Conservation (phyloP, 2,797 vertebrate species). For the Heterohyrax brucei region DNA sequence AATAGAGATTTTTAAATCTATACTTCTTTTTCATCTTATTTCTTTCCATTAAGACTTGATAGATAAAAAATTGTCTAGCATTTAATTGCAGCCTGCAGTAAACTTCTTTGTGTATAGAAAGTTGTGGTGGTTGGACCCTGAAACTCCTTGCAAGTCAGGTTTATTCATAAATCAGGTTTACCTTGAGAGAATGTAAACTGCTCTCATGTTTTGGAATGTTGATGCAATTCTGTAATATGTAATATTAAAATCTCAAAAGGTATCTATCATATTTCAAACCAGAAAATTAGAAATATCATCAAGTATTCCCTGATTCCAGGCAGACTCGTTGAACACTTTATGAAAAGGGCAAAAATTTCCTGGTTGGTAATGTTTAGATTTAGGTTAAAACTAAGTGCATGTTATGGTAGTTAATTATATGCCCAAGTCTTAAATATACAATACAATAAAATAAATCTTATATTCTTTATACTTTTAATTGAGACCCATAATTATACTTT, state of each 20-base stretch:
- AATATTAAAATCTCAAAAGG: slow-evolving; percentile 65
- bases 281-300: slow-evolving; percentile 59
- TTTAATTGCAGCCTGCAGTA: not conserved
- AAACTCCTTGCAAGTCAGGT: slow-evolving; percentile 51
- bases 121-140: slow-evolving; percentile 32
- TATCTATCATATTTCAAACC: slow-evolving; percentile 21
- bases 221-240: slow-evolving; percentile 25
- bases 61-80: slow-evolving; percentile 60
- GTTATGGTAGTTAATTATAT: slow-evolving; percentile 39
- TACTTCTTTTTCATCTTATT: slow-evolving; percentile 72
- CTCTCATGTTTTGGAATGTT: slow-evolving; percentile 70
- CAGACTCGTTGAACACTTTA: slow-evolving; percentile 15
- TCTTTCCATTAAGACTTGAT: slow-evolving; percentile 73
- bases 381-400: slow-evolving; percentile 61
- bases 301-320: not conserved
- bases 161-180: slow-evolving; percentile 49
- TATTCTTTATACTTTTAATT: slow-evolving; percentile 67
- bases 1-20: slow-evolving; percentile 74
- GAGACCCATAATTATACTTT: slow-evolving; percentile 57
- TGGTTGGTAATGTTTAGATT: slow-evolving; percentile 3
- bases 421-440: slow-evolving; percentile 21
- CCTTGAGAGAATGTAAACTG: slow-evolving; percentile 62
- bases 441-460: slow-evolving; percentile 71
- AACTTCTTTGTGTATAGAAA: slow-evolving; percentile 63
- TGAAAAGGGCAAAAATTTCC: slow-evolving; percentile 58